Percentiles rank a stretch among this genome's conserved stretches.
phyloP scores from a whole-genome alignment of 1,140 invertebrate genomes.

The Pachypeltis micranthus region DNA sequence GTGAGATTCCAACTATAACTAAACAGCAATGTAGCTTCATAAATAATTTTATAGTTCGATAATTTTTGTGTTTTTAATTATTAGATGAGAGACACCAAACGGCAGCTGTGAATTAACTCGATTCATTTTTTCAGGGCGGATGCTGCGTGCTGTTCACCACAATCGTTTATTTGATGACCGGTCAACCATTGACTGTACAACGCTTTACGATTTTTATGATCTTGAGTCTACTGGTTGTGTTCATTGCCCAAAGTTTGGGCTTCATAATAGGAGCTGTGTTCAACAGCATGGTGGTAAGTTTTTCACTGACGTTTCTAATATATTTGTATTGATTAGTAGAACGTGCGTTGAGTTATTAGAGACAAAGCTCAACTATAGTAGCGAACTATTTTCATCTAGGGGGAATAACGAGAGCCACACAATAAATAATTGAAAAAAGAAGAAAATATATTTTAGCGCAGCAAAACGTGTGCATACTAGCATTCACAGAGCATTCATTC shows the following conservation, averaged over 20 bases:
- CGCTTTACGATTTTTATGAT: slow-evolving; percentile 73
- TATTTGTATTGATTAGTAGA: too few species aligned
- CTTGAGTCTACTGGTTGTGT: slow-evolving; percentile 65
- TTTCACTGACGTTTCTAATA: slow-evolving; percentile 28
- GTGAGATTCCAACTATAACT: background rate
- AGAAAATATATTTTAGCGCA: too few species aligned
- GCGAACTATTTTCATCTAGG: too few species aligned
- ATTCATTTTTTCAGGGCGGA: slow-evolving; percentile 45
- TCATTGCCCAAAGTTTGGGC: slow-evolving; percentile 80
- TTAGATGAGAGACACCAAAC: too few species aligned
- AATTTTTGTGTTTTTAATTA: too few species aligned
- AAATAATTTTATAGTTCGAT: background rate
- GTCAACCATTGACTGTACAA: slow-evolving; percentile 52
- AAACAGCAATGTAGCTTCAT: background rate
- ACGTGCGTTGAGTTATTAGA: too few species aligned
- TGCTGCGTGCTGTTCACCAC: slow-evolving; percentile 64
- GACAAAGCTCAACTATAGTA: too few species aligned
- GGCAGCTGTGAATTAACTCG: too few species aligned
- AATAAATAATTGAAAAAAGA: too few species aligned
- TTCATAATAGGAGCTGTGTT: slow-evolving; percentile 77
- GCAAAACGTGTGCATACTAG: too few species aligned
- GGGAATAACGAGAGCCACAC: too few species aligned
- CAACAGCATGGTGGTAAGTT: slow-evolving; percentile 64
- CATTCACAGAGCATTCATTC: too few species aligned
- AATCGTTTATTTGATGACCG: slow-evolving; percentile 77